These are phyloP conservation scores for Burhinus oedicnemus DNA, from an alignment of 2,113 vertebrate species.

Conservation along the genomic window DNA sequence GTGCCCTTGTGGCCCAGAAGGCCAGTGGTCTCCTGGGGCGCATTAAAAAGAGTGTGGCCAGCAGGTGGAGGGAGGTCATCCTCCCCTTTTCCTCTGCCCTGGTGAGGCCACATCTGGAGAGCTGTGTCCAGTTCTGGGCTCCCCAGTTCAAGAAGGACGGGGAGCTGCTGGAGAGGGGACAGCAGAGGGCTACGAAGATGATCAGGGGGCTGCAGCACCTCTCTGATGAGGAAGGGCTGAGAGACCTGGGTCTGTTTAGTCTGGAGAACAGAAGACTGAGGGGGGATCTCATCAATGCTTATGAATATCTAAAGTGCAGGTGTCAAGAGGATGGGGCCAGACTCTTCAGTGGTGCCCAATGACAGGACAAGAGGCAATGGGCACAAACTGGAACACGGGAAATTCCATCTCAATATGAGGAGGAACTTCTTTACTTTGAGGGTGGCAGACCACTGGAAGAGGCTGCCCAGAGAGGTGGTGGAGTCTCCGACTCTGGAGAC, in stretches of 20 bases:
- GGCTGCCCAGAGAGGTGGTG: not conserved
- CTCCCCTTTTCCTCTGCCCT: not conserved
- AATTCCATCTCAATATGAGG: not conserved
- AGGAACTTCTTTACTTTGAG: not conserved
- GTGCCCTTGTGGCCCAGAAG: not conserved
- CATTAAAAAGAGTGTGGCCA: not conserved
- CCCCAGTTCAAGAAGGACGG: too few relatives aligned
- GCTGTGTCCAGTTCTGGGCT: not conserved
- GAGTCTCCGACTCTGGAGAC: not conserved
- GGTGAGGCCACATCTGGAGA: not conserved
- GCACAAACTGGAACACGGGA: not conserved
- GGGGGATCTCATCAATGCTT: too few relatives aligned
- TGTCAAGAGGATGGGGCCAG: not conserved
- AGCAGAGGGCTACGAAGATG: too few relatives aligned
- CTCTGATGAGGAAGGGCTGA: not conserved
- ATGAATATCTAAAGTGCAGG: too few relatives aligned
- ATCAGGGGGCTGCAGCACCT: not conserved
- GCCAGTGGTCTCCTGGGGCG: not conserved
- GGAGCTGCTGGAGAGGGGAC: too few relatives aligned
- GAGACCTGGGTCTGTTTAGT: too few relatives aligned
- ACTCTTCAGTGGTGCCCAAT: not conserved
- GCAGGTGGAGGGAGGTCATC: not conserved
- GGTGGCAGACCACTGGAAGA: not conserved
- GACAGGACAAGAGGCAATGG: not conserved
- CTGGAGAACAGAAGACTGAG: too few relatives aligned